Base-by-base conservation (phyloP, 2,797 vertebrate genomes). In the Distichodus sexfasciatus region DNA sequence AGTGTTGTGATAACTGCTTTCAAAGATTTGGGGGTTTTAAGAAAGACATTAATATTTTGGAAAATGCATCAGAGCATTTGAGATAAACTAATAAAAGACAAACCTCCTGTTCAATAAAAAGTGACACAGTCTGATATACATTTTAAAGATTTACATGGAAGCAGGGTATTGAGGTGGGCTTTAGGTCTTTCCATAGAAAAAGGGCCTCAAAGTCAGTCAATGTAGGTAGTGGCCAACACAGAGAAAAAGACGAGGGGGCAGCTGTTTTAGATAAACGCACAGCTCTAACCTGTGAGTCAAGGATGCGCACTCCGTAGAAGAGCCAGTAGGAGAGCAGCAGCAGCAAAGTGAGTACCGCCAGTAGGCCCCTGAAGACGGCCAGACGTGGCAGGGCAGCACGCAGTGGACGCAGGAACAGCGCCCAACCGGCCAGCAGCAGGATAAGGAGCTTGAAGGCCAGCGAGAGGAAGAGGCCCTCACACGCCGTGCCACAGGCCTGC, bases 301-400 rank as follows among this genome's bases (percentile, higher is more conserved):
- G 85, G 78, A 99, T 97, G 66, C 96, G 92, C 58, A 98, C 96
- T 1, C 94, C 95, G 0, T 96, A 99, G 59, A 98, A 99, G 4
- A 99, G 94, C 97, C 97, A 99, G 79, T 98, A 99, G 82, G 96
- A 98, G 71, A 96, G 91, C 69, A 97, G 92, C 21, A 97, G 93
- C 6, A 99, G 90, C 28, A 98, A 93, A 0, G 95, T 93, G 21
- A 99, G 94, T 31, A 96, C 91, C 81, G 92, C 81, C 44, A 98
- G 85, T 15, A 99, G 92, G 76, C 93, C 94, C 14, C 95, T 94
- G 81, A 96, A 95, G 73, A 95, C 92, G 14, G 96, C 94, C 64
- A 98, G 84, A 10, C 96, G 89, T 0, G 97, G 96, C 75, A 97
- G 82, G 51, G 92, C 87, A 0, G 92, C 93, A 1, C 90, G 92